Base-by-base conservation (phyloP, 2,113 vertebrate species). In the Corythaixoides concolor region DNA sequence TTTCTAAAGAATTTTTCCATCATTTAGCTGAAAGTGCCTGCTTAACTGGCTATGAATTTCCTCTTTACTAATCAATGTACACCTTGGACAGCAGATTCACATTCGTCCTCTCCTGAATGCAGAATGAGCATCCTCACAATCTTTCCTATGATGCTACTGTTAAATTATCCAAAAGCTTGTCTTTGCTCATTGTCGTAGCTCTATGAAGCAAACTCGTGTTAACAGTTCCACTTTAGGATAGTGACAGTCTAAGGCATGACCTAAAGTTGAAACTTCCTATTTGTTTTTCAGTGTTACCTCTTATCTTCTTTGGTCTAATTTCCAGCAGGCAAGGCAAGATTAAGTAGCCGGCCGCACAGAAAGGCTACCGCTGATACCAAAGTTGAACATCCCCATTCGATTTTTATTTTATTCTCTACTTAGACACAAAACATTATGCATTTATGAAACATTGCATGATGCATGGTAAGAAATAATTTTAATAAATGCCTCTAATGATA, bases 401-500 rank as follows among this genome's bases (percentile, higher is more conserved):
- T 68, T 95, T 87, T 66, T 93, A 56, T 92, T 93, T 92, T 93
- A 56, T 86, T 92, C 68, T 69, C 23, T 73, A 39, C 20, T 68
- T 92, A 85, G 59, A 80, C 53, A 79, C 26, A 68, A 83, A 94
- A 27, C 24, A 84, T 66, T 82, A 63, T 73, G 50, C 41, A 89
- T 35, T 85, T 82, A 89, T 82, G 69, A 87, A 92, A 62, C 3
- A 47, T 30, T 85, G 12, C 32, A 75, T 58, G 81, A 73, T 76
- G 37, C 8, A 27, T 47, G 41, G 23, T 59, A 91, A 89, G 92
- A 89, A 95, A 94, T 92, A 94, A 88, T 92, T 69, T 62, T 94
- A 92, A 97, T 92, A 92, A 95, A 97, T 91, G 67, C 12, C 50
- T 73, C 49, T 77, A 96, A 88, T 89, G 49, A 95, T 90, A 78